These are phyloP conservation scores for Hyperoodon ampullatus DNA, from an alignment of 2,113 vertebrate species.

Conservation along the genomic window DNA sequence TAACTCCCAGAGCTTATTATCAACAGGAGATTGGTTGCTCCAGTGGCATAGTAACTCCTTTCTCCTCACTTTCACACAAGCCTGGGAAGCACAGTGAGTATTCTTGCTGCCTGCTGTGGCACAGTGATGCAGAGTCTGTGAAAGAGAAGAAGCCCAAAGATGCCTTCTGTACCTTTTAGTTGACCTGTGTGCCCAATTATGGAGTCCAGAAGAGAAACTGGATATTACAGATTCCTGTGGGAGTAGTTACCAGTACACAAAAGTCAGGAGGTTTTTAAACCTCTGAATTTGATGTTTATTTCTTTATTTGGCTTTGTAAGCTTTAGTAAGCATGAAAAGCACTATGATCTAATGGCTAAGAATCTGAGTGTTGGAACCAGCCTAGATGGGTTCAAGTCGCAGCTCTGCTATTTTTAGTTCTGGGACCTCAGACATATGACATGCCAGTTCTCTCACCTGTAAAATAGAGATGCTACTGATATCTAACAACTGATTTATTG, in stretches of 20 bases:
- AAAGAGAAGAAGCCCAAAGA: neutral
- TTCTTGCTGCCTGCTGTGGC: neutral
- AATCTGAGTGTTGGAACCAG: neutral
- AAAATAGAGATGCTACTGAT: neutral
- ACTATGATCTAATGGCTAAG: neutral
- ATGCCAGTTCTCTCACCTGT: neutral
- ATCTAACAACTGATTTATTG: neutral
- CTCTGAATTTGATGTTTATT: neutral
- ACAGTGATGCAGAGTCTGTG: neutral
- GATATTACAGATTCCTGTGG: neutral
- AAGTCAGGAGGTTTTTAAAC: conserved; percentile 1
- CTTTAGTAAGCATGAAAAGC: neutral
- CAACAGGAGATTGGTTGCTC: neutral
- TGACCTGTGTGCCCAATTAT: neutral
- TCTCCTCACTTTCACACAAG: neutral
- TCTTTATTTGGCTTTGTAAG: neutral
- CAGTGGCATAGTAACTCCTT: neutral
- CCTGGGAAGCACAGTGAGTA: neutral
- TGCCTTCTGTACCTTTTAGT: neutral
- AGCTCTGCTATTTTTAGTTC: conserved; percentile 16
- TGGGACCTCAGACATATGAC: neutral
- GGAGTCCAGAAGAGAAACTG: neutral
- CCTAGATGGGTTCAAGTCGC: neutral
- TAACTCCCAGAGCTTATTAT: neutral
- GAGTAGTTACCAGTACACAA: neutral